A percentile compares a stretch with the other conserved stretches of the same genome.
These are phyloP conservation scores for Nemopilema nomurai DNA, from an alignment of 30 jellyfish, hydroid and myxozoan genomes.

Conservation along the genomic window DNA sequence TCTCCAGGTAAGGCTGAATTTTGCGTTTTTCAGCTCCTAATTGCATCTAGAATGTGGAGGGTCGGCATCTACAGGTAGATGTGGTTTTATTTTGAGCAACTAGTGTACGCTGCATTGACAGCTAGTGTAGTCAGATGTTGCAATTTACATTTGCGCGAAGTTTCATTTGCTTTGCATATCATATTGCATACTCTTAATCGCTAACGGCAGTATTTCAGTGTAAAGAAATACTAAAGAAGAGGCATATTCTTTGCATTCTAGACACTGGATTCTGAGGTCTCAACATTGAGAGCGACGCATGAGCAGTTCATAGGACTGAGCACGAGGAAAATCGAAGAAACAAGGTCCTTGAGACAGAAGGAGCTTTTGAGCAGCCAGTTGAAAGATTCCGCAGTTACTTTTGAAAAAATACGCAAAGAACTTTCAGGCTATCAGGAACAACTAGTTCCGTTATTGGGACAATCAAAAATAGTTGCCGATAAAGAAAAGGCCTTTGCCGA, in stretches of 20 bases:
- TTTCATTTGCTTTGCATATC: background rate
- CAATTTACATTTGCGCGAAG: too few species aligned
- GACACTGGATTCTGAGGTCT: constrained; percentile 61
- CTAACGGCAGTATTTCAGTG: background rate
- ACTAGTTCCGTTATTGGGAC: constrained; percentile 67
- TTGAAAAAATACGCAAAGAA: constrained; percentile 34
- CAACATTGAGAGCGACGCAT: constrained; percentile 56
- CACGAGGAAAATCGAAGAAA: constrained; percentile 50
- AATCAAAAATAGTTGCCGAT: constrained; percentile 54
- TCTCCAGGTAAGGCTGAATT: constrained; percentile 51
- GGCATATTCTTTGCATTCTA: background rate
- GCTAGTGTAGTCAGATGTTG: too few species aligned
- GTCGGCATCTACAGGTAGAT: too few species aligned
- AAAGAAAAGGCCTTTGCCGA: constrained; percentile 52
- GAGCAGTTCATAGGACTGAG: constrained; percentile 59
- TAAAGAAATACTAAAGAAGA: background rate
- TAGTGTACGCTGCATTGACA: too few species aligned
- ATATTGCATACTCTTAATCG: background rate
- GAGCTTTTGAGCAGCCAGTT: constrained; percentile 56
- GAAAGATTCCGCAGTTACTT: constrained; percentile 47
- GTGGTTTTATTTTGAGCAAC: too few species aligned
- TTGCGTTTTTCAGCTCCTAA: background rate
- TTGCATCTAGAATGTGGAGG: too few species aligned
- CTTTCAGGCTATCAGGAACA: constrained; percentile 44
- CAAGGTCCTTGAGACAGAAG: constrained; percentile 38